A percentile compares a stretch with the other conserved stretches of the same genome.
Conservation (phyloP, 2,113 vertebrate genomes). For the Phodopus roborovskii region DNA sequence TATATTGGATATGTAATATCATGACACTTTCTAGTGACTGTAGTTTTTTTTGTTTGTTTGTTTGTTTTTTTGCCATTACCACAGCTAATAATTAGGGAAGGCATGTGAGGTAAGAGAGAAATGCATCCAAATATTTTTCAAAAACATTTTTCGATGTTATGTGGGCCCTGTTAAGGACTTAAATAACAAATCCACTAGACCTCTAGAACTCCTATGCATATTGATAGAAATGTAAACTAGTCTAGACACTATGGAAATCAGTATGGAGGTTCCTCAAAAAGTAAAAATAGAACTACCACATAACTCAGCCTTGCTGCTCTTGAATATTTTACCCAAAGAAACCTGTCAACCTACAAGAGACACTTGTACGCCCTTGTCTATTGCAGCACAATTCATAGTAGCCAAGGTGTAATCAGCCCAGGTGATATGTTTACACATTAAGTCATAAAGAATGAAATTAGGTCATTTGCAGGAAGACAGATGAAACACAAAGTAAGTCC, state of each 20-base stretch:
- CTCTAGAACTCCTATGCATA: not conserved
- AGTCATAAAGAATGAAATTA: not conserved
- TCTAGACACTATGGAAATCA: not conserved
- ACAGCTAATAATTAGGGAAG: not conserved
- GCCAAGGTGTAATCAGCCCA: not conserved
- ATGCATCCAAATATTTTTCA: not conserved
- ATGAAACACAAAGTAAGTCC: not conserved
- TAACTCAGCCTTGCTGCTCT: not conserved
- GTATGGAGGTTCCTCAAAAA: not conserved
- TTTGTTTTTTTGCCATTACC: not conserved
- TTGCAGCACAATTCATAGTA: not conserved
- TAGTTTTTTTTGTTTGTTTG: too few species aligned
- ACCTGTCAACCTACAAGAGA: not conserved
- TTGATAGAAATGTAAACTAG: not conserved
- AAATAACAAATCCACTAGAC: constrained; percentile 1
- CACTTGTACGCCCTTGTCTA: not conserved
- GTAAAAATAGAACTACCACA: not conserved
- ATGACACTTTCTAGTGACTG: not conserved
- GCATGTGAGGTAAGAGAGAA: not conserved
- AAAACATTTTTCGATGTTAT: not conserved
- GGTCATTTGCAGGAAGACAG: not conserved
- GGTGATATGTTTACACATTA: not conserved
- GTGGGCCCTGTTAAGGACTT: not conserved
- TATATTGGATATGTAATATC: not conserved
- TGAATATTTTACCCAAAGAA: not conserved